Base-by-base conservation (phyloP, 2,113 vertebrate species). In the Cercopithecus mona region DNA sequence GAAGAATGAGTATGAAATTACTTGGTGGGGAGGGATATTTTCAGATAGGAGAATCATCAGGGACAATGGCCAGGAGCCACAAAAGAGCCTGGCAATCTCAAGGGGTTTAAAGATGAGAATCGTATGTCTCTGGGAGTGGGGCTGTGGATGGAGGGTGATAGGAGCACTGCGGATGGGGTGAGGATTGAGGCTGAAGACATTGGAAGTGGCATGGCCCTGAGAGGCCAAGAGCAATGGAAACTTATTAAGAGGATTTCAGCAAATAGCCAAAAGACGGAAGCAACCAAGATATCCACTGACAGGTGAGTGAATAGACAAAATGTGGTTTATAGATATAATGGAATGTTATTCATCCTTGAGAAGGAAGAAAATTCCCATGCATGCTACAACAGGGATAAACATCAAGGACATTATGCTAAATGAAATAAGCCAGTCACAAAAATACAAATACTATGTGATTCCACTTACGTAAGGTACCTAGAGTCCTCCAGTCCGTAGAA, bases 311-410 rank as follows among this genome's bases (percentile, higher is more conserved):
- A n/a, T 75, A 13, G 30, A 27, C 17, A n/a, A 64, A 55, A 45
- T 13, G 9, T 32, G 18, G 1, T 1, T 0, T 8, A 2, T 25
- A 27, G 3, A 8, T 12, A 38, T 1, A 18, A 3, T 16, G 17
- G 9, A 70, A 57, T 55, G 59, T 4, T 9, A 57, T 79, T 70
- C 3, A 27, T 0, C 1, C 13, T 27, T 38, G 3, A 48, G 32
- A 79, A 72, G 32, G 4, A 79, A 57, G 5, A 7, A 48, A 18
- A 50, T 10, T 35, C 14, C 18, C 6, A 72, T 9, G 8, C 50
- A 12, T 2, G 1, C 0, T 25, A 16, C 35, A 38, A 5, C 12
- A 0, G 3, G 0, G 3, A 4, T 30, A 9, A 17, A 17, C 57
- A 4, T 11, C 45, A 35, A 35, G 11, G 9, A 25, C 6, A 22